These are phyloP conservation scores for Chionodraco myersi DNA, from an alignment of 2,113 vertebrate genomes.

Conservation along the genomic window DNA sequence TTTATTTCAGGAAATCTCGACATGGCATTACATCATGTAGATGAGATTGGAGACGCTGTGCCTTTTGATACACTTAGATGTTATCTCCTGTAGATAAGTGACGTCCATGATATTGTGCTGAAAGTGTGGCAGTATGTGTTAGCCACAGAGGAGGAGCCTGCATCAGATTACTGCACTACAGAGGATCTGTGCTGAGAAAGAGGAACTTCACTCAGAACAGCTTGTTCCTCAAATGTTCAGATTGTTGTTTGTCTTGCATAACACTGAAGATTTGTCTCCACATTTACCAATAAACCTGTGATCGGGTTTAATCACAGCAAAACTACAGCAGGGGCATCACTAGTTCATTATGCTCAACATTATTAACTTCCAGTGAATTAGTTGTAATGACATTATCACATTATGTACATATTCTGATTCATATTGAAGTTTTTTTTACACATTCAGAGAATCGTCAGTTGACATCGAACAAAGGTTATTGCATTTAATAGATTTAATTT, in stretches of 20 bases:
- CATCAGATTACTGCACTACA: conserved; percentile 4
- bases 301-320: neutral
- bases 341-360: neutral
- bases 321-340: neutral
- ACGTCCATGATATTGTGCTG: neutral
- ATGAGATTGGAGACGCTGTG: neutral
- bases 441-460: neutral
- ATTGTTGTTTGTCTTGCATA: conserved; percentile 14
- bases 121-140: neutral
- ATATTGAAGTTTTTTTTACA: no score
- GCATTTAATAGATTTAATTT: neutral
- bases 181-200: conserved; percentile 36
- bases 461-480: neutral
- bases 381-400: neutral
- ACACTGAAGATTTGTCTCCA: neutral
- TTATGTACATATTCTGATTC: neutral
- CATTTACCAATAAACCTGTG: neutral
- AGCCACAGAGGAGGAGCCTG: conserved; percentile 28
- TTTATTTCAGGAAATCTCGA: neutral
- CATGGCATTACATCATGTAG: neutral
- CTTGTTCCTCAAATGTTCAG: conserved; percentile 49
- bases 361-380: neutral
- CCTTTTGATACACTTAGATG: neutral
- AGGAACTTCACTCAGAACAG: conserved; percentile 22
- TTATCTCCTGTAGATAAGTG: neutral